Base-by-base conservation (phyloP, 2,888 invertebrate species). In the Chrysomela aeneicollis region DNA sequence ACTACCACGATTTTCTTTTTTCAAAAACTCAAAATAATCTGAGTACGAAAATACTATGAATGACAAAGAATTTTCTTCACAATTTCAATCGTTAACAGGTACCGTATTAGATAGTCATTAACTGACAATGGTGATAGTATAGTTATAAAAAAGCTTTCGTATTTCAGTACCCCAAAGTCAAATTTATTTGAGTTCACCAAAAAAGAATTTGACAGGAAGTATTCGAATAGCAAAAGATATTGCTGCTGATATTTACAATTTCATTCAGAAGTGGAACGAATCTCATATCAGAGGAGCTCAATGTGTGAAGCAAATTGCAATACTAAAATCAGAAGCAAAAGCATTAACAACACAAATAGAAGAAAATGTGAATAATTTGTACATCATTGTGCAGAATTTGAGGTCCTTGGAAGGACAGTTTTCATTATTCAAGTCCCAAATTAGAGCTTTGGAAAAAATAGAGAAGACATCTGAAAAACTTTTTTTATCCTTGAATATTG, bases 191-290 rank as follows among this genome's bases (percentile, higher is more conserved):
- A 69, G 64, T 61, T 77, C 79, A 47, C 74, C 78, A 1, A 81
- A 82, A 61, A 85, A 78, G 71, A 88, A 87, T 75, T 78, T 88
- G 67, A 88, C 88, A 3, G 89, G 88, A 9, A 78, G 82, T 63
- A 83, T 85, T 12, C 79, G 88, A 63, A 83, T 86, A 59, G 80
- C 86, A 22, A 82, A 86, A 69, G 88, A 89, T 78, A 81, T 84
- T 58, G 83, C 82, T 12, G 88, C 87, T 22, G 87, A 87, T 74
- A 76, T 87, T 58, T 84, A 84, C 74, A 82, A 84, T 71, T 80
- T 76, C 66, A 83, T 86, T 66, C 86, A 87, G 73, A 79, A 80
- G 73, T 87, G 87, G 87, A 86, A 87, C 69, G 75, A 77, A 37
- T 67, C 78, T 57, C 85, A 86, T 71, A 77, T 85, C 51, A 76